A percentile compares a stretch with the other conserved stretches of the same genome.
Conservation (phyloP, 1,140 invertebrate genomes). For the Drosophila hydei region DNA sequence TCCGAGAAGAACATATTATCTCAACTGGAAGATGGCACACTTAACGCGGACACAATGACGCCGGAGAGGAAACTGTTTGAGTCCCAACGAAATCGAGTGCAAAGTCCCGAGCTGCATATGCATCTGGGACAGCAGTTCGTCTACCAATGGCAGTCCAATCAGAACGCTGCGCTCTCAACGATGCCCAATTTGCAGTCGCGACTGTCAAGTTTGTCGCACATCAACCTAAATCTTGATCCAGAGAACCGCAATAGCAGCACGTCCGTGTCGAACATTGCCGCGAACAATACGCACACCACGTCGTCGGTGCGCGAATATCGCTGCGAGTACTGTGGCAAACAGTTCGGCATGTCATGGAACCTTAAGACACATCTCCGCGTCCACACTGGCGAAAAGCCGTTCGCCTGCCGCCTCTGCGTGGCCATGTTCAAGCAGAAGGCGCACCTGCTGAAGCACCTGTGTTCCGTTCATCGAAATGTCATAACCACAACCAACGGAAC, state of each 20-base stretch:
- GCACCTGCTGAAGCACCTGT: slow-evolving; percentile 92
- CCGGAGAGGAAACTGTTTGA: slow-evolving; percentile 68
- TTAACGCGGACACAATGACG: slow-evolving; percentile 61
- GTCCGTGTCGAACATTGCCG: slow-evolving; percentile 50
- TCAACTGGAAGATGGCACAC: slow-evolving; percentile 64
- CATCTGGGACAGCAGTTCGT: slow-evolving; percentile 71
- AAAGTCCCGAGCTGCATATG: slow-evolving; percentile 71
- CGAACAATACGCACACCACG: slow-evolving; percentile 63
- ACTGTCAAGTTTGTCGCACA: slow-evolving; percentile 73
- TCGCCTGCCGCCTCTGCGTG: slow-evolving; percentile 93
- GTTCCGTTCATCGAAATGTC: slow-evolving; percentile 93
- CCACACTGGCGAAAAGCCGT: slow-evolving; percentile 94
- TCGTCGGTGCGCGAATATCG: slow-evolving; percentile 90
- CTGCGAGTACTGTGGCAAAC: slow-evolving; percentile 94
- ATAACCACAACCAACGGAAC: slow-evolving; percentile 89
- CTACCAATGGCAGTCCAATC: slow-evolving; percentile 82
- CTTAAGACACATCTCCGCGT: slow-evolving; percentile 93
- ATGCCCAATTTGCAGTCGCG: slow-evolving; percentile 78
- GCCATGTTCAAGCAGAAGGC: slow-evolving; percentile 96
- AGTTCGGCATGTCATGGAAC: slow-evolving; percentile 96
- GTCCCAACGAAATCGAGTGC: slow-evolving; percentile 63
- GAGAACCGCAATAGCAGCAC: slow-evolving; percentile 54
- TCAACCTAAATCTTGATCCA: slow-evolving; percentile 63
- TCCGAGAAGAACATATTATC: slow-evolving; percentile 72
- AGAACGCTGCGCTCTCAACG: slow-evolving; percentile 64